These are phyloP conservation scores for Barnardius zonarius DNA, from an alignment of 2,113 vertebrate species.

Conservation along the genomic window DNA sequence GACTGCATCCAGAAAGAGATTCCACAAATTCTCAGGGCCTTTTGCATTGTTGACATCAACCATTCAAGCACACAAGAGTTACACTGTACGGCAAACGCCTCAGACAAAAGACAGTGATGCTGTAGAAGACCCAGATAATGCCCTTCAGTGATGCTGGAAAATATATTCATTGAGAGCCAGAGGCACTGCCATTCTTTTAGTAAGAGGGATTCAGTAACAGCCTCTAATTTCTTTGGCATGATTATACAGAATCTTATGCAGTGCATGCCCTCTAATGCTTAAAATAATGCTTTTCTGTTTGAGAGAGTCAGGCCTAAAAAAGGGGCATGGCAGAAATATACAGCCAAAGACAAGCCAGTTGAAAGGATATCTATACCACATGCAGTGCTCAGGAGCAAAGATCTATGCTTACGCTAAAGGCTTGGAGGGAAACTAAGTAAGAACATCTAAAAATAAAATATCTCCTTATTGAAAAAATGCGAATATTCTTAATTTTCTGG, in stretches of 20 bases:
- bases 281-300: neutral
- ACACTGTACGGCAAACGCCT: neutral
- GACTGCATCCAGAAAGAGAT: neutral
- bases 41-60: neutral
- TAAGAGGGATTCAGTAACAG: neutral
- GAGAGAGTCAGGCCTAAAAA: neutral
- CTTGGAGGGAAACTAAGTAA: neutral
- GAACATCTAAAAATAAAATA: neutral
- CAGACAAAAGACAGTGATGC: neutral
- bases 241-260: neutral
- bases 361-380: neutral
- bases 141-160: conserved; percentile 17
- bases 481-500: conserved; percentile 57
- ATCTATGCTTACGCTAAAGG: neutral
- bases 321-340: neutral
- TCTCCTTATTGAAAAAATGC: neutral
- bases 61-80: neutral
- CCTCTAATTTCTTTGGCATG: neutral
- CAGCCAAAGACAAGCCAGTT: neutral
- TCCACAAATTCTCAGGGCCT: neutral
- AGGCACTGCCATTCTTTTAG: neutral
- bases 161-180: neutral
- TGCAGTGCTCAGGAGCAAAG: neutral
- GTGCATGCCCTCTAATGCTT: neutral
- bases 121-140: neutral